These are phyloP conservation scores for Ammodytes marinus DNA, from an alignment of 2,113 vertebrate genomes.

Conservation along the genomic window DNA sequence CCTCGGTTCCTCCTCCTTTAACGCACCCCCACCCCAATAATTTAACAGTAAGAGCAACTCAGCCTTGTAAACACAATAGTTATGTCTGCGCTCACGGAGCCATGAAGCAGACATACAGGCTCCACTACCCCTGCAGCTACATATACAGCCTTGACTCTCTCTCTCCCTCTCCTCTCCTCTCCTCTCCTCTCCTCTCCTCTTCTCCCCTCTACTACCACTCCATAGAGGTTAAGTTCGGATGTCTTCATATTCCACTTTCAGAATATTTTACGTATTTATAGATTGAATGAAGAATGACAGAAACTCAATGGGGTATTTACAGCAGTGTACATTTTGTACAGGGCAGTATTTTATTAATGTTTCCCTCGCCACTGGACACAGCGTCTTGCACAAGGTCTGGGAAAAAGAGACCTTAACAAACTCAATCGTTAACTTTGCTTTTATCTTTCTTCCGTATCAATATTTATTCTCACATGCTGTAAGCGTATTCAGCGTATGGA, in stretches of 20 bases:
- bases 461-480: constrained; percentile 16
- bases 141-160: constrained; percentile 45
- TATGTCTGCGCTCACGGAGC: constrained; percentile 81
- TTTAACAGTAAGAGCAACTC: constrained; percentile 84
- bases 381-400: constrained; percentile 2
- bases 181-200: constrained; percentile 28
- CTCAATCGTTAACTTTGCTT: not conserved
- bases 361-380: constrained; percentile 22
- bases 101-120: constrained; percentile 85
- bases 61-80: constrained; percentile 87
- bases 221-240: not conserved
- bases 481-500: not conserved
- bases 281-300: constrained; percentile 31
- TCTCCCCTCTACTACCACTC: not conserved
- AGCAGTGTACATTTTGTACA: constrained; percentile 2
- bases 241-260: constrained; percentile 22
- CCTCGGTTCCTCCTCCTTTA: constrained; percentile 63
- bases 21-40: constrained; percentile 76
- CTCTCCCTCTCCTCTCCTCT: not conserved
- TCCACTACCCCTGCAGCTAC: constrained; percentile 79
- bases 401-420: not conserved
- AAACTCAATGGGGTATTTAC: constrained; percentile 16
- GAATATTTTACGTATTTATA: constrained; percentile 12
- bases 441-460: not conserved
- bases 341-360: not conserved